Evolutionary conservation across 2,797 vertebrate species (phyloP), one percentile per base, ranked within the genome.

Genomic region (Tangara arthus): DNA sequence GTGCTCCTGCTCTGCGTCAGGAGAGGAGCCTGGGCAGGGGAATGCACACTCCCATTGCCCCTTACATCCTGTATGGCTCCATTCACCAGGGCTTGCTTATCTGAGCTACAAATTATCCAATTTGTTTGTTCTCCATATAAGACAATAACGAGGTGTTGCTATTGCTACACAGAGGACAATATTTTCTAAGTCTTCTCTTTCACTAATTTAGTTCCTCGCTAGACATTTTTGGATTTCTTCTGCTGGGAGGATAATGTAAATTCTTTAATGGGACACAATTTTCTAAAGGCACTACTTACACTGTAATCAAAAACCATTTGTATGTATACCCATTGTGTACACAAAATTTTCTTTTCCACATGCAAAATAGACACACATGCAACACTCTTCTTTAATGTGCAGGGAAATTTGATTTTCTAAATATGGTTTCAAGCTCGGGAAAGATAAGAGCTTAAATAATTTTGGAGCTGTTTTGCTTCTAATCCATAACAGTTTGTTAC

Each of bases 241-340:
- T 91, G 30, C 70, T 93, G 52, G 52, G 52, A 88, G 37, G 11
- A 60, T 82, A 89, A 57, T 49, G 35, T 47, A 75, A 87, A 77
- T 89, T 94, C 87, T 94, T 90, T 91, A 94, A 94, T 79, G 70
- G 47, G 63, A 70, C 35, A 56, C 44, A 66, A 34, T 91, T 94
- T 96, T 90, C 89, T 76, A 63, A 93, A 79, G 52, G 60, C 63
- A 56, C 28, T 59, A 24, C 70, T 93, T 78, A 53, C 17, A 18
- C 9, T 84, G 41, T 59, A 87, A 52, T 94, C 91, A 70, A 64
- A 93, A 76, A 24, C 28, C 3, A 21, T 89, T 95, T 90, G 22
- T 88, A 39, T 76, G 44, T 66, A 35, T 70, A 24, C 4, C 32
- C 44, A 26, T 15, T 61, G n/a, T 50, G 27, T 42, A 77, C 64